These are phyloP conservation scores for Papilio machaon DNA, from an alignment of 1,140 invertebrate species.

Conservation along the genomic window DNA sequence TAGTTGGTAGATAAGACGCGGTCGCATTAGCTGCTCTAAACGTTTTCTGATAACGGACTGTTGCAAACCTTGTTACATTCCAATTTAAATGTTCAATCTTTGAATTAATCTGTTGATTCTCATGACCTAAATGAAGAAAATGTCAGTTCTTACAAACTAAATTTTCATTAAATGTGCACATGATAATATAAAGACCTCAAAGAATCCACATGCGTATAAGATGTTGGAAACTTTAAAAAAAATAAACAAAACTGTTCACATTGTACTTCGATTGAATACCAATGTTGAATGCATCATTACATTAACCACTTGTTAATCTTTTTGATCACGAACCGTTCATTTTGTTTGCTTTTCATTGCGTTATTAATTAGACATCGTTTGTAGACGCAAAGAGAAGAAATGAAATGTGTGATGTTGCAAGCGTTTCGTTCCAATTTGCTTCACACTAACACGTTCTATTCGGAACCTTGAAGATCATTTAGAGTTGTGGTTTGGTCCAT, in stretches of 20 bases:
- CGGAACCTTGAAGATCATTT: conserved; percentile 11
- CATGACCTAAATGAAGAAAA: neutral
- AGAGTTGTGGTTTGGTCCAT: conserved; percentile 1
- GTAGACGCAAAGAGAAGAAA: conserved; percentile 22
- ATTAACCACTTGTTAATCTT: conserved; percentile 12
- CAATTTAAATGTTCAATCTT: neutral
- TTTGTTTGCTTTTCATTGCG: conserved; percentile 28
- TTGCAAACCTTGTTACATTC: neutral
- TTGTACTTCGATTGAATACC: neutral
- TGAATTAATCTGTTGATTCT: neutral
- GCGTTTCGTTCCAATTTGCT: conserved; percentile 12
- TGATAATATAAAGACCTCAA: too few relatives aligned
- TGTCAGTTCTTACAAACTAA: neutral
- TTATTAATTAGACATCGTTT: conserved; percentile 23
- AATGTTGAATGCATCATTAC: neutral
- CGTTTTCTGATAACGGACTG: neutral
- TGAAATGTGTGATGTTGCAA: conserved; percentile 21
- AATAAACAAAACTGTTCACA: neutral
- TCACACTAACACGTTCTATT: neutral
- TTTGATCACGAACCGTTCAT: conserved; percentile 25
- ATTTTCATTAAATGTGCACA: neutral
- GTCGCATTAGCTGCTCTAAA: neutral
- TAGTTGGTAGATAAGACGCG: neutral
- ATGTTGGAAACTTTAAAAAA: neutral
- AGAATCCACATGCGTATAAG: too few relatives aligned